Base-by-base conservation (phyloP, 2,797 vertebrate species). In the Ctenochaetus hawaiiensis region DNA sequence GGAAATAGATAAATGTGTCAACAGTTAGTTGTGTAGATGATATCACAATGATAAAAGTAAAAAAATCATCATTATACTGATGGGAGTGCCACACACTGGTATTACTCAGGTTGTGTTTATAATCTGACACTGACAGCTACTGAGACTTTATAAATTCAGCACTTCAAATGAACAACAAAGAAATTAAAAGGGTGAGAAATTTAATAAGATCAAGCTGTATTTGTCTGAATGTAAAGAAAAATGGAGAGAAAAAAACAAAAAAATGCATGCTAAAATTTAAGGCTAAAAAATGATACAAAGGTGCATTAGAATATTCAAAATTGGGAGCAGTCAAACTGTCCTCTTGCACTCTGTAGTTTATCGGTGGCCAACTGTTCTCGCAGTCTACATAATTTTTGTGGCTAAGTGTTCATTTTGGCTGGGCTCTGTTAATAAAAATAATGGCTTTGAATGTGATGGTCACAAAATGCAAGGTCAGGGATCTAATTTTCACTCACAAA, bases 1-100 rank as follows among this genome's bases (percentile, higher is more conserved):
- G 57, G 62, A 72, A 74, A 78, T 22, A 47, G 75, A 77, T 80
- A 80, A 67, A 76, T 41, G 22, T 72, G 62, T 71, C 74, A 6
- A 9, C 51, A 18, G 52, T 41, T 23, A 57, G 43, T 47, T 48
- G n/a, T 49, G 41, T 18, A 47, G 45, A 78, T 72, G 18, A 72
- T 64, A 68, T 62, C 20, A 58, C 7, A 59, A 53, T 34, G 20
- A 61, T 17, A 30, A 39, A 60, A 26, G 39, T 8, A 12, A 0
- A 7, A 43, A 12, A 52, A 44, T n/a, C 37, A 8, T 48, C 44
- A 53, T 22, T 18, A 26, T 59, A 54, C 57, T 9, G 16, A 20
- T 47, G 6, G 6, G 1, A 6, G 30, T 34, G 30, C 10, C 17
- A 48, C 7, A 6, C 17, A 1, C 6, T 6, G 11, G 11, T 12